These are phyloP conservation scores for Zaprionus nigranus DNA, from an alignment of 1,140 invertebrate species.

Conservation along the genomic window DNA sequence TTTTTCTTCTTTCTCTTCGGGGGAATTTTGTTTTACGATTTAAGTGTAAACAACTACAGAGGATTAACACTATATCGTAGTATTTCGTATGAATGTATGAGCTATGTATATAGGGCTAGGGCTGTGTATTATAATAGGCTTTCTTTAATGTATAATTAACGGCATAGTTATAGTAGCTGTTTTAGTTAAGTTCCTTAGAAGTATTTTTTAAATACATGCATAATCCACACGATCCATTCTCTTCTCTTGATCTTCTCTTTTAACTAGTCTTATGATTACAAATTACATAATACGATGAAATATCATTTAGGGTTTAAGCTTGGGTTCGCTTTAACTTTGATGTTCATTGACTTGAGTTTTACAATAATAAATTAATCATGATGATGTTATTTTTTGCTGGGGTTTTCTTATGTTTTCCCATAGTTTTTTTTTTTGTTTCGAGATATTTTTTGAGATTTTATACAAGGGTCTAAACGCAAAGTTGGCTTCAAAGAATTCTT, in stretches of 20 bases:
- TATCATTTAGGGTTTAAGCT: slow-evolving; percentile 57
- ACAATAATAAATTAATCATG: slow-evolving; percentile 62
- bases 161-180: slow-evolving; percentile 62
- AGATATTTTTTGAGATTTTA: slow-evolving; percentile 10
- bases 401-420: slow-evolving; percentile 9
- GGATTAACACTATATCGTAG: slow-evolving; percentile 80
- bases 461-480: slow-evolving; percentile 48
- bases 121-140: slow-evolving; percentile 38
- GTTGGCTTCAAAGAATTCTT: slow-evolving; percentile 43
- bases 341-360: slow-evolving; percentile 72
- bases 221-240: slow-evolving; percentile 1
- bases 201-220: slow-evolving; percentile 69
- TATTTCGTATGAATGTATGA: slow-evolving; percentile 69
- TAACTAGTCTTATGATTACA: slow-evolving; percentile 57
- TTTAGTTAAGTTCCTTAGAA: slow-evolving; percentile 59
- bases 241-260: slow-evolving; percentile 30
- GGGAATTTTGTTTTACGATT: slow-evolving; percentile 58
- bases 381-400: slow-evolving; percentile 2
- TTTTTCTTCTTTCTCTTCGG: slow-evolving; percentile 36
- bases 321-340: slow-evolving; percentile 29
- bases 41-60: slow-evolving; percentile 80
- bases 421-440: background rate
- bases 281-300: slow-evolving; percentile 66
- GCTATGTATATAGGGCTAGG: slow-evolving; percentile 49
- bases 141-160: slow-evolving; percentile 72